These are phyloP conservation scores for Cardiocondyla obscurior DNA, from an alignment of 1,140 invertebrate species.

Conservation along the genomic window DNA sequence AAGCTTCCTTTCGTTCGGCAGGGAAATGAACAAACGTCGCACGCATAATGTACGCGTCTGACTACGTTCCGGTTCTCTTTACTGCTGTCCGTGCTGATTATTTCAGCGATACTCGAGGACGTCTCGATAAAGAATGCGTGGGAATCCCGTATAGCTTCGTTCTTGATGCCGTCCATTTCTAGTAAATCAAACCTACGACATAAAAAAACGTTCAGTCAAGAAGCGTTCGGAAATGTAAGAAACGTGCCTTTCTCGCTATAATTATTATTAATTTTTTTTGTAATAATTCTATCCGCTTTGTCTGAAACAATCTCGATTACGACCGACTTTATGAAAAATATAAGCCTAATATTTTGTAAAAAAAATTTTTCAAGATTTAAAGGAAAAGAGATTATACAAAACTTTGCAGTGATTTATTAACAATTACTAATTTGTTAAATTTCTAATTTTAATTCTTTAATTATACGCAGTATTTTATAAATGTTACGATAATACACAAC, in stretches of 20 bases:
- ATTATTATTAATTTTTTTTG: no score
- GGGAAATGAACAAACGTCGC: slow-evolving; percentile 8
- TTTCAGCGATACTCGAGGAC: not conserved
- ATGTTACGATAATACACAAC: not conserved
- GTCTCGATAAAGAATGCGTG: slow-evolving; percentile 10
- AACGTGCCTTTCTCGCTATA: not conserved
- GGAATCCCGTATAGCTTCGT: not conserved
- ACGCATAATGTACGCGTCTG: not conserved
- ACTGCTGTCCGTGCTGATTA: not conserved
- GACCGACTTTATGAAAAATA: not conserved
- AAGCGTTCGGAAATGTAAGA: not conserved
- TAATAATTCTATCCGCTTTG: slow-evolving; percentile 1
- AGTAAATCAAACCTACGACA: slow-evolving; percentile 43
- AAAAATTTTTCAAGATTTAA: not conserved
- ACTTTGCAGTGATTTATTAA: not conserved
- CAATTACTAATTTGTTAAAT: slow-evolving; percentile 9
- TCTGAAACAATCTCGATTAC: not conserved
- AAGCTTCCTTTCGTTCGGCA: slow-evolving; percentile 24
- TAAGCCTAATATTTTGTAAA: not conserved
- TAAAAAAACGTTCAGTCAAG: slow-evolving; percentile 29
- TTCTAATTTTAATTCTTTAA: not conserved
- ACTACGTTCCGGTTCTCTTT: not conserved
- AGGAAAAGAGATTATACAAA: not conserved
- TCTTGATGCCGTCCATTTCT: slow-evolving; percentile 30
- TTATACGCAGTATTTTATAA: not conserved